phyloP scores from a whole-genome alignment of 2,888 invertebrate genomes.

The Hydroisotoma schaefferi region DNA sequence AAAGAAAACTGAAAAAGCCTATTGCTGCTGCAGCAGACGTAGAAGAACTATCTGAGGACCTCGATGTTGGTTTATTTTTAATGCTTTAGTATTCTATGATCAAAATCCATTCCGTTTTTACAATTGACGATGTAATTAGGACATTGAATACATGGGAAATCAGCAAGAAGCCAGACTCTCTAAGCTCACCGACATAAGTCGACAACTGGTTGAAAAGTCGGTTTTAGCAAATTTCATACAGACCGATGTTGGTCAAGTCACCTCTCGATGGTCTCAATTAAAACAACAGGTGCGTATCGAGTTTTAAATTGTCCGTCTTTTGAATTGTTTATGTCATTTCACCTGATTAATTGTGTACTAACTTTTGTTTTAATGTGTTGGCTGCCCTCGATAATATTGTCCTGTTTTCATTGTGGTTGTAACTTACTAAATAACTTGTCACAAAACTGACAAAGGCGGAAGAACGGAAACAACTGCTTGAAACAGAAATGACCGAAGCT shows the following conservation, averaged over 20 bases:
- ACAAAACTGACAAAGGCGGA: conserved; percentile 59
- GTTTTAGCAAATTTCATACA: conserved; percentile 68
- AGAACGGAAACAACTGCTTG: conserved; percentile 62
- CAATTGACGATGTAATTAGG: conserved; percentile 56
- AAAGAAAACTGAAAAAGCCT: conserved; percentile 68
- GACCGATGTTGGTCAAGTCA: conserved; percentile 63
- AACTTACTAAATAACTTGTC: background rate
- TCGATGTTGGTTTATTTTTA: conserved; percentile 64
- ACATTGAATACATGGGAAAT: conserved; percentile 73
- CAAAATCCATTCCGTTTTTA: background rate
- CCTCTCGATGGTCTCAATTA: conserved; percentile 64
- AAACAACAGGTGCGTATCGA: conserved; percentile 62
- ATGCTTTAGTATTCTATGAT: background rate
- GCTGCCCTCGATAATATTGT: too few relatives aligned
- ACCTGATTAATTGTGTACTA: background rate
- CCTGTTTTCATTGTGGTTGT: conserved; percentile 12
- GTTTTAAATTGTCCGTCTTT: background rate
- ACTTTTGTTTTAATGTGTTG: conserved; percentile 23
- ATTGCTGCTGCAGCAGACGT: conserved; percentile 74
- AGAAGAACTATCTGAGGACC: conserved; percentile 85
- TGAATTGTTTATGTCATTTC: background rate
- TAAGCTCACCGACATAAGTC: conserved; percentile 71
- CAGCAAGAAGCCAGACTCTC: conserved; percentile 69
- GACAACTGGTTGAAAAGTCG: conserved; percentile 68
- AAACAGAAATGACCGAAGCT: conserved; percentile 69